Evolutionary conservation across 2,113 vertebrate species (phyloP).

Genomic region (Eublepharis macularius): DNA sequence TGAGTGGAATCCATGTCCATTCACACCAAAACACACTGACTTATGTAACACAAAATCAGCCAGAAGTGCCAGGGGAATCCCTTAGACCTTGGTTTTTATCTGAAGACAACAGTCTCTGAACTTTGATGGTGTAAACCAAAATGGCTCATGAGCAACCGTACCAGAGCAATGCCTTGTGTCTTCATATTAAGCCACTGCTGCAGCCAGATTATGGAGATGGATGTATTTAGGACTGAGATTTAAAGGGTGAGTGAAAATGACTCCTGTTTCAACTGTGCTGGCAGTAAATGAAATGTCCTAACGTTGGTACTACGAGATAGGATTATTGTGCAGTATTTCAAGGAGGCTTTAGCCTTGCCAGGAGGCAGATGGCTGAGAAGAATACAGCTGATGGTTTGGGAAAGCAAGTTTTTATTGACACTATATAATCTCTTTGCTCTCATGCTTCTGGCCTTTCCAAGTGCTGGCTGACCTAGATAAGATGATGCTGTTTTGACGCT

Average conservation of each 20-base stretch:
- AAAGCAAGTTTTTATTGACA: rapidly evolving
- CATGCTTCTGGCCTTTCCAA: background rate
- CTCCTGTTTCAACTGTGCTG: background rate
- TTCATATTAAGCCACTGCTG: background rate
- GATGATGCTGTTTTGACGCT: background rate
- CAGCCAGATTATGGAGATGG: background rate
- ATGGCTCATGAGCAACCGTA: background rate
- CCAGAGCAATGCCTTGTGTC: background rate
- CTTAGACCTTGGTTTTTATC: background rate
- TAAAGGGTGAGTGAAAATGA: background rate
- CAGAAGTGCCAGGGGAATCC: background rate
- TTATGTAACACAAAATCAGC: background rate
- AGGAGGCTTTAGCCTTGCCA: background rate
- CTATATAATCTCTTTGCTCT: rapidly evolving
- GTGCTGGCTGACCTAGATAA: background rate
- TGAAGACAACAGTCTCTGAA: background rate
- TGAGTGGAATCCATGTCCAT: background rate
- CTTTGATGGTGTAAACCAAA: background rate
- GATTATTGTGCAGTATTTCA: background rate
- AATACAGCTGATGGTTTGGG: rapidly evolving
- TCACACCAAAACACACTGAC: background rate
- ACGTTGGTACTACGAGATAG: background rate
- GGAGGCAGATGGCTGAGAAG: background rate
- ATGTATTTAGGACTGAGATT: background rate
- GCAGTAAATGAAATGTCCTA: background rate